Conservation (phyloP, 2,797 vertebrate species). For the Schizopygopsis malacanthus region DNA sequence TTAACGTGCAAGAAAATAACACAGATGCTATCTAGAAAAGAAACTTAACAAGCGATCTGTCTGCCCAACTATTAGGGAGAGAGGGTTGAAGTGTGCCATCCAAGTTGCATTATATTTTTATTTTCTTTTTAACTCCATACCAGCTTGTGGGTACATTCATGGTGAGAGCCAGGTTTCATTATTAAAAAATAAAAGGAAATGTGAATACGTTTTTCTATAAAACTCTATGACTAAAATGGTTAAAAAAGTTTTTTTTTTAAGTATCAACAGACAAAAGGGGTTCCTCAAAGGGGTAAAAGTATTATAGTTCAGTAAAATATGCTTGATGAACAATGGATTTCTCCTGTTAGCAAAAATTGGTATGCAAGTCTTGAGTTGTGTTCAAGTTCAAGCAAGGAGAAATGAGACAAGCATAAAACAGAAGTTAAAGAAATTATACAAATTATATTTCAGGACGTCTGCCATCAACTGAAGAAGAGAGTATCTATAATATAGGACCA, state of each 20-base stretch:
- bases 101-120: not conserved
- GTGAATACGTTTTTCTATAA: too few relatives aligned
- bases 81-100: not conserved
- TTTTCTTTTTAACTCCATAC: not conserved
- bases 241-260: not conserved
- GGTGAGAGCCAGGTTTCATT: not conserved
- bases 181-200: too few relatives aligned
- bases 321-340: not conserved
- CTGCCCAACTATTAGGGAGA: slow-evolving; percentile 10
- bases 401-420: not conserved
- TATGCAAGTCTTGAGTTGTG: not conserved
- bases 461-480: not conserved
- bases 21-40: slow-evolving; percentile 31
- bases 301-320: not conserved
- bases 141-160: not conserved
- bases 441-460: not conserved
- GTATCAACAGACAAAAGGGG: not conserved
- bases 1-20: slow-evolving; percentile 44
- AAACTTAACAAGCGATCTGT: slow-evolving; percentile 19
- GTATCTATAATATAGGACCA: not conserved
- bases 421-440: not conserved
- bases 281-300: not conserved
- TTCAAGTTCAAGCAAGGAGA: not conserved
- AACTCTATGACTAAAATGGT: too few relatives aligned
- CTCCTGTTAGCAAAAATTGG: not conserved